phyloP scores from a whole-genome alignment of 2,888 invertebrate genomes.

The Rhorus exstirpatorius region DNA sequence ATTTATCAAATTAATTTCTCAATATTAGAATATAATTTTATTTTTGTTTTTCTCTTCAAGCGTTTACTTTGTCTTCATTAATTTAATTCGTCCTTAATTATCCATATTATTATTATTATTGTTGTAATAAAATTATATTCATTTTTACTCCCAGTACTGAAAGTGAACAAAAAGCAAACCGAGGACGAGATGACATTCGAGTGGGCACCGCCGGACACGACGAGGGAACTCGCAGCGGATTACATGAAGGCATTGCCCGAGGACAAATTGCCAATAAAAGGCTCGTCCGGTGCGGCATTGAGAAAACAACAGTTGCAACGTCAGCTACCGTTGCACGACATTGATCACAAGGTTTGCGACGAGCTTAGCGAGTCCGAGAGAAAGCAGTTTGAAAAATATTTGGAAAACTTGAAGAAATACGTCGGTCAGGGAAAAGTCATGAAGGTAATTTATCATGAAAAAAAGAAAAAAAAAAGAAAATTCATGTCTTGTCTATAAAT shows the following conservation, averaged over 20 bases:
- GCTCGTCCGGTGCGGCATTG: conserved; percentile 92
- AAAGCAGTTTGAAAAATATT: conserved; percentile 87
- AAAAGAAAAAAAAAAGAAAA: background rate
- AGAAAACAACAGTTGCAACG: conserved; percentile 94
- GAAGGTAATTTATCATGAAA: conserved; percentile 86
- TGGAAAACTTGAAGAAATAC: conserved; percentile 89
- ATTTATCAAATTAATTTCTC: no score
- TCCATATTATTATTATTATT: background rate
- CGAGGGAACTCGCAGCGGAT: conserved; percentile 89
- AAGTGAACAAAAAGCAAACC: conserved; percentile 88
- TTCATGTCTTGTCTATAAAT: no score
- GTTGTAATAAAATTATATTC: no score
- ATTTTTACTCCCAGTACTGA: conserved; percentile 86
- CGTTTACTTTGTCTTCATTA: no score
- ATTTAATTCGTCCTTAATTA: no score
- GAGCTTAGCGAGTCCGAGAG: conserved; percentile 87
- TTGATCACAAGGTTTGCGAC: conserved; percentile 89
- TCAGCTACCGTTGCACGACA: conserved; percentile 94
- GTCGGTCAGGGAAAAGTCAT: conserved; percentile 92
- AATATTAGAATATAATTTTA: no score
- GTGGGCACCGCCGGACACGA: conserved; percentile 92
- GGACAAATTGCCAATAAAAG: conserved; percentile 91
- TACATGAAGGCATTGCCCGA: conserved; percentile 87
- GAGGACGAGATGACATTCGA: conserved; percentile 90
- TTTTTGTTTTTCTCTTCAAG: no score